Conservation (phyloP, 2,113 vertebrate species). For the Ibidorhyncha struthersii region DNA sequence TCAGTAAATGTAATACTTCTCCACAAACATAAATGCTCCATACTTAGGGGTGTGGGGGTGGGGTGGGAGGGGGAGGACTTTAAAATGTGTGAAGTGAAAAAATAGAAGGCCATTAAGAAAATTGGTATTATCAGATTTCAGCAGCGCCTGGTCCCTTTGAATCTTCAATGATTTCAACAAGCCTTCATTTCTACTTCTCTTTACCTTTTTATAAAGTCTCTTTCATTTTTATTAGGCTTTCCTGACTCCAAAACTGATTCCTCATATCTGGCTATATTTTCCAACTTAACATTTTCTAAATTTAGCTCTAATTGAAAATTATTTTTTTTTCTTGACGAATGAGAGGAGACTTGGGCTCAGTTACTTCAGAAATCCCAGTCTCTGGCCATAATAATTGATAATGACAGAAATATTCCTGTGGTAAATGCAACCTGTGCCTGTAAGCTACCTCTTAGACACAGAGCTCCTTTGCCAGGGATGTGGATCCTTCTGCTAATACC, state of each 20-base stretch:
- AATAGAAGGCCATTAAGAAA: background rate
- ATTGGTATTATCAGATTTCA: background rate
- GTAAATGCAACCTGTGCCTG: background rate
- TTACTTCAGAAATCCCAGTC: background rate
- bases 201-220: background rate
- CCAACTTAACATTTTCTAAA: background rate
- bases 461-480: background rate
- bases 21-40: background rate
- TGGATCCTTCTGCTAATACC: background rate
- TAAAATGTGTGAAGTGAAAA: background rate
- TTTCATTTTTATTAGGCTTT: background rate
- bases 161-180: background rate
- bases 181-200: background rate
- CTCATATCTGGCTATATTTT: background rate
- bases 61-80: background rate
- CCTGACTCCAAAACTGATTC: background rate
- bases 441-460: background rate
- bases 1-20: background rate
- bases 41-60: background rate
- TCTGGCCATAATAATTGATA: background rate
- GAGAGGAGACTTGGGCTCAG: background rate
- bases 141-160: background rate
- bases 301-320: background rate
- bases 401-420: background rate
- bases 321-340: background rate